Evolutionary conservation across 1,140 invertebrate genomes (phyloP), one percentile per base, ranked within the genome.

Genomic region (Bilobella aurantiaca): DNA sequence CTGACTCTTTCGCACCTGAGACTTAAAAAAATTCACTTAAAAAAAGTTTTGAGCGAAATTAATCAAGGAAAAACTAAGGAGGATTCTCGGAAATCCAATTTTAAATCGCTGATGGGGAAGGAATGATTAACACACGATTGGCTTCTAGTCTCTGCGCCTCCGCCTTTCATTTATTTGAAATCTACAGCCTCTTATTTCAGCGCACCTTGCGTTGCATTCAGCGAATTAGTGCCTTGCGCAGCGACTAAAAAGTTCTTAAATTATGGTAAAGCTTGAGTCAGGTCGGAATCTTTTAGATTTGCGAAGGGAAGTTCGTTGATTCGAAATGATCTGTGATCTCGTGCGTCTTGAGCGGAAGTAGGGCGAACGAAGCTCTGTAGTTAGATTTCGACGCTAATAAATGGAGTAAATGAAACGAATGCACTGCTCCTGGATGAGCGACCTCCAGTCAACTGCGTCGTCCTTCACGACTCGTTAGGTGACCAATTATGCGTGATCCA

Each of bases 401-500:
- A 42, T 12, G 18, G 34, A 18, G 34, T 42, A 42, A 42, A 42
- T 8, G 8, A 42, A 42, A 42, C 18, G 34, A 59, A 78, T 79
- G 66, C 21, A 68, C n/a, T 74, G 75, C 14, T 12, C 74, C 78
- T 78, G 28, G 25, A 56, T 56, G 49, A 56, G 63, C 49, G 16
- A n/a, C 28, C 18, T n/a, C 37, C 32, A 28, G 46, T 31, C 25
- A 23, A 60, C 46, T 58, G 58, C 46, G 29, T 47, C 64, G 65
- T 57, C 64, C 64, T 69, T 72, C 70, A 72, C 70, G 70, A 56
- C 49, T 72, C 67, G 70, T 66, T 69, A 69, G 65, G 14, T 69
- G 61, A 47, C 64, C 65, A 72, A 72, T 69, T 69, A 69, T 63
- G 79, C 76, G 79, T 79, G 76, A 77, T 25, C 58, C 3, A 12